Conservation (phyloP, 2,113 vertebrate genomes). For the Pseudolaguvia tuberculata region DNA sequence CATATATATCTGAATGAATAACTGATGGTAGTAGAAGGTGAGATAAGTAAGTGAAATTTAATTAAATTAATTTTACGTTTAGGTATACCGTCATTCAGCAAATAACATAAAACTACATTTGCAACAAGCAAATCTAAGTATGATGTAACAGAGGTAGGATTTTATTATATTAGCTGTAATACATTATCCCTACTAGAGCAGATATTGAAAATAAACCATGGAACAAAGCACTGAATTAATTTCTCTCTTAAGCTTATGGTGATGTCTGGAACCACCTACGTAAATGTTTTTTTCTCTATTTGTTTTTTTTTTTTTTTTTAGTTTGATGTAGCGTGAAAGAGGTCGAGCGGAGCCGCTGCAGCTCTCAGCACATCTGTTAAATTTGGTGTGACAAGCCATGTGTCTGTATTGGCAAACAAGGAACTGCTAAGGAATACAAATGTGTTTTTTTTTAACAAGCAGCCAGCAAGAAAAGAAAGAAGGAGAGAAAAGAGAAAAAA, state of each 20-base stretch:
- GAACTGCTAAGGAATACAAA: conserved; percentile 41
- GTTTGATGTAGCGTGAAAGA: conserved; percentile 25
- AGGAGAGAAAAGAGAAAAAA: not conserved
- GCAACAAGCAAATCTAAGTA: not conserved
- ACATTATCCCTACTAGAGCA: not conserved
- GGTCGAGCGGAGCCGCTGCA: conserved; percentile 25
- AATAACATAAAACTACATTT: not conserved
- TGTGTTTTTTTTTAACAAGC: conserved; percentile 19
- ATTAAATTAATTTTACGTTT: not conserved
- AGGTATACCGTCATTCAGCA: not conserved
- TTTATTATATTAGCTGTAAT: not conserved
- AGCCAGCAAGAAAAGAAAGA: conserved; percentile 5
- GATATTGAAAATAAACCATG: not conserved
- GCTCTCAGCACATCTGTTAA: conserved; percentile 40
- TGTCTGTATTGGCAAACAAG: conserved; percentile 43
- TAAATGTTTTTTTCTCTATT: not conserved
- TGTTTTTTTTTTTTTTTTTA: not conserved
- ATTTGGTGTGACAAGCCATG: conserved; percentile 42
- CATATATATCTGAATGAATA: not conserved
- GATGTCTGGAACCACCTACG: conserved; percentile 2
- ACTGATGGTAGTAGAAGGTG: not conserved
- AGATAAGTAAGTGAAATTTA: not conserved
- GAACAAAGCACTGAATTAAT: conserved; percentile 5
- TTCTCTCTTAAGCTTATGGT: conserved; percentile 4
- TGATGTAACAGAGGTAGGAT: not conserved